A percentile compares a stretch with the other conserved stretches of the same genome.
These are phyloP conservation scores for Pocillopora grandis DNA, from an alignment of 92 coral and sea anemone species.

Conservation along the genomic window DNA sequence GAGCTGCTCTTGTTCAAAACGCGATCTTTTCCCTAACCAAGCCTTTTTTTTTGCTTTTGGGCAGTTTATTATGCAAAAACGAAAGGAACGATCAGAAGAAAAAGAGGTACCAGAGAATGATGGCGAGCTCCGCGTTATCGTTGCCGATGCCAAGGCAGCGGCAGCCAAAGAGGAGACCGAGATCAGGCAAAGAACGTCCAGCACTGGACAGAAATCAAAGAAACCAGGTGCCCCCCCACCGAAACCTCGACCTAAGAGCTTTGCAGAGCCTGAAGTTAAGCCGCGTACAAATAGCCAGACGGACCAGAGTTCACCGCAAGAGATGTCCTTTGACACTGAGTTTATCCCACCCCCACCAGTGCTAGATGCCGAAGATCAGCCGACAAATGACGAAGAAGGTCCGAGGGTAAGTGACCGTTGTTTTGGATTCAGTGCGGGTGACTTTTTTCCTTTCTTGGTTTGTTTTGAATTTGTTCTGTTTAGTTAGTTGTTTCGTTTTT, in stretches of 20 bases:
- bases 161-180: conserved; percentile 55
- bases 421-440: background rate
- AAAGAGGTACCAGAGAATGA: conserved; percentile 44
- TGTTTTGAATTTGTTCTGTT: too few species aligned
- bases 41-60: background rate
- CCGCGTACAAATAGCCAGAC: conserved; percentile 23
- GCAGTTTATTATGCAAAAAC: conserved; percentile 79
- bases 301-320: conserved; percentile 36
- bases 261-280: conserved; percentile 51
- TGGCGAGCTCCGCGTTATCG: conserved; percentile 66
- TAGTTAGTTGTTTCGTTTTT: too few species aligned
- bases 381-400: conserved; percentile 10
- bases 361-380: conserved; percentile 46
- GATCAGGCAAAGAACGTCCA: conserved; percentile 27
- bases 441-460: too few species aligned
- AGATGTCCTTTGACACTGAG: conserved; percentile 48
- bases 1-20: background rate
- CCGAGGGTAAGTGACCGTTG: conserved; percentile 1
- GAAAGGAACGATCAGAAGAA: conserved; percentile 73
- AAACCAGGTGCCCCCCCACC: conserved; percentile 62
- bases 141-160: conserved; percentile 69
- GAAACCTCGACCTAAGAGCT: conserved; percentile 76
- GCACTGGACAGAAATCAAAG: conserved; percentile 34
- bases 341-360: conserved; percentile 80
- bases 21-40: background rate